Base-by-base conservation (phyloP, 2,888 invertebrate species). In the Eulithis prunata region DNA sequence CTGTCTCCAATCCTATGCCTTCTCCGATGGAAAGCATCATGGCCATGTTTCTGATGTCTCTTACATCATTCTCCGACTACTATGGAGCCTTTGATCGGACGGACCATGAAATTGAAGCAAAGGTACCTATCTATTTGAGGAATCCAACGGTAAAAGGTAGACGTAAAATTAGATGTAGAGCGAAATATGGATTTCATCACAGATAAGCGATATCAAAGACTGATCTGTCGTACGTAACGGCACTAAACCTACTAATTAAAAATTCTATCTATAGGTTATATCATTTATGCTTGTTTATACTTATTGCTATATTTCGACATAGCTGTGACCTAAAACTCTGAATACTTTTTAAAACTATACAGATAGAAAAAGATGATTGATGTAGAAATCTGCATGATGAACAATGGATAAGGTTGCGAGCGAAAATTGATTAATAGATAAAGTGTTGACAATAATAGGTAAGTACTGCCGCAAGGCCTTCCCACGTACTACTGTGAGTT, bases 1-100 rank as follows among this genome's bases (percentile, higher is more conserved):
- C 96, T 0, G 94, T 95, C 8, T 95, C 96, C 11, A 98, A 98
- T 90, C 98, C 98, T 0, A 96, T 98, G 95, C 96, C 97, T 0
- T 97, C 97, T 36, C 98, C 99, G 0, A 96, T 97, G 91, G 99
- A 99, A 88, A 97, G 98, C 13, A 95, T 99, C 45, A 98, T 99
- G 95, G 98, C 98, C 0, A 99, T 99, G 98, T 99, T 99, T 86
- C 95, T 99, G 62, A 99, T 99, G 98, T 99, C 99, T 0, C 94
- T 99, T 78, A 98, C 99, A 2, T 98, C 98, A 76, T 99, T 99
- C 86, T 98, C 97, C 0, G 98, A 98, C 82, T 98, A 99, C 84
- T 99, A 98, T 81, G 95, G 96, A 43, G 97, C 98, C 0, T 98
- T 99, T 85, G 97, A 97, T 72, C 95, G 96, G 75, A 98, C 98